Base-by-base conservation (phyloP, 2,888 invertebrate genomes). In the Tholera decimalis region DNA sequence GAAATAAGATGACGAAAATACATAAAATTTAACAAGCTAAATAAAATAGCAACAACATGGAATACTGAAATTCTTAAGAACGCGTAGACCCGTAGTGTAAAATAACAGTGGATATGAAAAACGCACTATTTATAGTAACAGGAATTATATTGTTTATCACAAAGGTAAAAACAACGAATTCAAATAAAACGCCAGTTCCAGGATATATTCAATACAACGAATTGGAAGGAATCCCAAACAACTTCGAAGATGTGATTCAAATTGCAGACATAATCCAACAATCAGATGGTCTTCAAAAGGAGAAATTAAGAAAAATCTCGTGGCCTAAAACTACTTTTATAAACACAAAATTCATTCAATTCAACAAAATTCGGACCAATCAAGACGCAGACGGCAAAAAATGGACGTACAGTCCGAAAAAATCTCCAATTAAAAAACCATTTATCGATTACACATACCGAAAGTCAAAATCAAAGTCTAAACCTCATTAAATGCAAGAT, bases 41-140 rank as follows among this genome's bases (percentile, higher is more conserved):
- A 33, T 33, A 30, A 49, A 8, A 33, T 2, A 15, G 3, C 9
- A 20, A 26, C 11, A 11, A 28, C 3, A 28, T 5, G 8, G 15
- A 3, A 18, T 1, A 4, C n/a, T n/a, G 4, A 53, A 26, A 41
- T 5, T 15, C 11, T 5, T 28, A 13, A 28, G n/a, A 28, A 26
- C n/a, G 26, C 20, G 7, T 20, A 35, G 5, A 3, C 15, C 6
- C 4, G 13, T 26, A 15, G 15, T 15, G 11, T n/a, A 22, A 2
- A 28, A 18, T 2, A 15, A 11, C 35, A 18, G 2, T 15, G 30
- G n/a, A 67, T 30, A 65, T 65, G 58, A 69, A 39, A 58, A 22
- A 3, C 22, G 22, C 8, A 15, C 15, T 41, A 2, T 35, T 13
- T 2, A 4, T 22, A 9, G 24, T 46, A 1, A 8, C 22, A 18